A percentile compares a stretch with the other conserved stretches of the same genome.
These are phyloP conservation scores for Tachina grossa DNA, from an alignment of 2,888 invertebrate genomes.

Conservation along the genomic window DNA sequence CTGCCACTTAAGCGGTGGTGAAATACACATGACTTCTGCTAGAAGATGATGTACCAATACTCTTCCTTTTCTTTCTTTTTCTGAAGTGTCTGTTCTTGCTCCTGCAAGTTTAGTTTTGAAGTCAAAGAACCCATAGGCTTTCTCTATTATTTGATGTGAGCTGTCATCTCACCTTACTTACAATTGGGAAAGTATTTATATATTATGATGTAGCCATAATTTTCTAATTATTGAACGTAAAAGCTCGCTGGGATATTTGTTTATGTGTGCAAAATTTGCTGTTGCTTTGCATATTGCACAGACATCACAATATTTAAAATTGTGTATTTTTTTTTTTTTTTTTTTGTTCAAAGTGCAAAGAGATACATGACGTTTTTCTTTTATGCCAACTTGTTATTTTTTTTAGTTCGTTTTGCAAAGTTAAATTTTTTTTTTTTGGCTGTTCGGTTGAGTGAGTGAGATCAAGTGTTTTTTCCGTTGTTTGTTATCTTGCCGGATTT, in stretches of 20 bases:
- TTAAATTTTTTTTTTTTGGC: constrained; percentile 41
- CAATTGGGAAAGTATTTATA: too few relatives aligned
- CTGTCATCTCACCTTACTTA: too few relatives aligned
- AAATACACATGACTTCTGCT: too few relatives aligned
- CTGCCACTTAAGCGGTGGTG: too few relatives aligned
- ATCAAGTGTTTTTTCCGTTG: constrained; percentile 60
- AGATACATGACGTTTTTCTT: constrained; percentile 34
- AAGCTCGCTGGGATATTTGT: constrained; percentile 6
- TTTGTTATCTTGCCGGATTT: constrained; percentile 68
- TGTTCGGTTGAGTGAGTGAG: constrained; percentile 44
- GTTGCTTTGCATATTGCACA: constrained; percentile 60
- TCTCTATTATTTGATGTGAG: too few relatives aligned
- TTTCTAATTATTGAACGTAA: neutral
- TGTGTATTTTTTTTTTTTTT: neutral
- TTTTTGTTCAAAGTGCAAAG: neutral
- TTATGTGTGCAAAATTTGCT: neutral
- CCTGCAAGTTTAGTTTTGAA: too few relatives aligned
- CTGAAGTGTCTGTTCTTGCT: too few relatives aligned
- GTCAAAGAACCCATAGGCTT: too few relatives aligned
- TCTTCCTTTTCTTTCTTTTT: too few relatives aligned
- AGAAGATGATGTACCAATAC: too few relatives aligned
- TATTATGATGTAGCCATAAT: too few relatives aligned
- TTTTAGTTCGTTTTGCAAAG: constrained; percentile 13
- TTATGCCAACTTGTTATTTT: neutral
- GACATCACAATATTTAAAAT: constrained; percentile 42